phyloP scores from a whole-genome alignment of 2,888 invertebrate genomes.

The Drosophila recens region DNA sequence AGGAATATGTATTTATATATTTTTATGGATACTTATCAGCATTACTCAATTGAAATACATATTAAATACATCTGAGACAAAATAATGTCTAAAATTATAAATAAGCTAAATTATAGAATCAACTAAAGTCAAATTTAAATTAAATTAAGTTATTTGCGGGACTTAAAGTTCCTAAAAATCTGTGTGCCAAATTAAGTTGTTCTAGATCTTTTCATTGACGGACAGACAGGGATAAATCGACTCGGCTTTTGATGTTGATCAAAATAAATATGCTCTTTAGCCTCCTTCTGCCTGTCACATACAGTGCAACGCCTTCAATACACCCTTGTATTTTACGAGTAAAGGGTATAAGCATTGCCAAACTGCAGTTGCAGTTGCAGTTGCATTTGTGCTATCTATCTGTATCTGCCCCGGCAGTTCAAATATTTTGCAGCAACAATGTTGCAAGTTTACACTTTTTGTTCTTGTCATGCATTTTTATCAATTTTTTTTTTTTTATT shows the following conservation, averaged over 20 bases:
- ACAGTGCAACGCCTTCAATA: not conserved
- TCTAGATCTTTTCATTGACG: too few species aligned
- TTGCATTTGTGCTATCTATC: slow-evolving; percentile 24
- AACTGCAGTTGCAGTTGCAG: slow-evolving; percentile 19
- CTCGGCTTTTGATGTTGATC: not conserved
- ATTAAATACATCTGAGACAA: too few species aligned
- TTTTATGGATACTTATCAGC: too few species aligned
- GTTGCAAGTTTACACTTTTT: slow-evolving; percentile 36
- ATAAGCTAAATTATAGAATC: too few species aligned
- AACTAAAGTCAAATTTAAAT: too few species aligned
- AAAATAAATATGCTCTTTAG: not conserved
- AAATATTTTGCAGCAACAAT: slow-evolving; percentile 36
- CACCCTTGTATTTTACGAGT: not conserved
- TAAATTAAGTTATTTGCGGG: too few species aligned
- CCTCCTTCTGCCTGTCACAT: not conserved
- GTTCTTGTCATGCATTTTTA: slow-evolving; percentile 6
- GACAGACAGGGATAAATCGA: too few species aligned
- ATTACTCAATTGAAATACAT: too few species aligned
- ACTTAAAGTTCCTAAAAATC: too few species aligned
- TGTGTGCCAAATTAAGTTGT: too few species aligned
- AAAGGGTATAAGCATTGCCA: slow-evolving; percentile 37
- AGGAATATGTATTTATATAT: too few species aligned
- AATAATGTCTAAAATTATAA: too few species aligned
- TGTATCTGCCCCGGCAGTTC: slow-evolving; percentile 9
- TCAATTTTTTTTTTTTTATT: slow-evolving; percentile 18